Base-by-base conservation (phyloP, 2,113 vertebrate species). In the Otolemur garnettii region DNA sequence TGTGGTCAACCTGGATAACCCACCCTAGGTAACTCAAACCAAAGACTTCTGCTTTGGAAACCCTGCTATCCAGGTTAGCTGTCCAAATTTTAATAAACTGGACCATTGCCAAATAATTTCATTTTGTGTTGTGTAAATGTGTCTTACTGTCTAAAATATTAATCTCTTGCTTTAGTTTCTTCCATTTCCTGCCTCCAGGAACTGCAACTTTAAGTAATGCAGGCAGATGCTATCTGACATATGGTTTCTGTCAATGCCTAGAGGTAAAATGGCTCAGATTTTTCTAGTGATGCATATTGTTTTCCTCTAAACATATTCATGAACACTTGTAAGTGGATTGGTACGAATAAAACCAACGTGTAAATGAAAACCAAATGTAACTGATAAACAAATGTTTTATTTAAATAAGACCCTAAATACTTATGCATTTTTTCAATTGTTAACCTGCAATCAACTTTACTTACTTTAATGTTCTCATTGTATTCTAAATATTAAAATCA, bases 401-500 rank as follows among this genome's bases (percentile, higher is more conserved):
- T 92, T 81, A 80, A 79, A 75, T 60, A 19, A 77, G 84, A 87
- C 17, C 33, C 21, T 89, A 84, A 71, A 50, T 87, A 59, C 15
- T 60, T 53, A 6, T 26, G 5, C 71, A 18, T 55, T 90, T 84
- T 83, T 62, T 66, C 45, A 71, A 79, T 66, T 87, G 15, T 66
- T 91, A 96, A 83, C 19, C 38, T 89, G 22, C 30, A 66, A 87
- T 12, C 28, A 77, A 18, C 87, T 93, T 91, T 68, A 86, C 62
- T 17, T 98, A 96, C 92, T 96, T 81, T 96, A 87, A 97, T 95
- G 90, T 64, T 64, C 75, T 90, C 53, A 94, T 96, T 94, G 71
- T 96, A 79, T 85, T 97, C 96, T 97, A 97, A 97, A 96, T 98
- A 97, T 55, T 62, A 83, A 35, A 97, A 68, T 78, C 81, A 98